phyloP scores from a whole-genome alignment of 2,888 invertebrate species.

The Ectemnius continuus region DNA sequence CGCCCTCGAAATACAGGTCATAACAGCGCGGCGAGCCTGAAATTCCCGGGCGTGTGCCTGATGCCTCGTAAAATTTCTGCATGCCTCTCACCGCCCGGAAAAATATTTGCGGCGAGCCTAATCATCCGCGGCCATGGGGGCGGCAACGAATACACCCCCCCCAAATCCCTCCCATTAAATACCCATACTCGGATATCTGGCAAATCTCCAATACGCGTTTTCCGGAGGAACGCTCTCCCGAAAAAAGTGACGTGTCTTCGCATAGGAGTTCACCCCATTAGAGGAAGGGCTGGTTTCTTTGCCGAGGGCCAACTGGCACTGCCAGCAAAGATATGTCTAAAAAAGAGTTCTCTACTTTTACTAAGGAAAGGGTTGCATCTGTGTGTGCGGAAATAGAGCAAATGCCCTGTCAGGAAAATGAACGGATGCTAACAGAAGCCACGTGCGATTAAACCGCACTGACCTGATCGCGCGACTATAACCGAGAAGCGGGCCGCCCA shows the following conservation, averaged over 20 bases:
- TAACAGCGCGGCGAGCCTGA: no score
- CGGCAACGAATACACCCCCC: no score
- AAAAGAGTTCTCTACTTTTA: constrained; percentile 21
- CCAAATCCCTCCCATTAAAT: no score
- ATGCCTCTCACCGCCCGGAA: no score
- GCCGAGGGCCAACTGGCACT: constrained; percentile 45
- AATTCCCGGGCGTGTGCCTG: no score
- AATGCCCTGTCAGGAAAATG: constrained; percentile 19
- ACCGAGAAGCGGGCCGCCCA: not conserved
- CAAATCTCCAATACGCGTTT: constrained; percentile 46
- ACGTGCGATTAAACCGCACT: constrained; percentile 19
- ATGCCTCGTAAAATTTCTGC: no score
- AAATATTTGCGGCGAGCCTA: no score
- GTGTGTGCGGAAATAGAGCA: constrained; percentile 8
- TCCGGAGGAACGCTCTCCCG: constrained; percentile 34
- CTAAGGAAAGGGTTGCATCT: no score
- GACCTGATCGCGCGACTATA: constrained; percentile 16
- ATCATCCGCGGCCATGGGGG: no score
- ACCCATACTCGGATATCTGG: constrained; percentile 18
- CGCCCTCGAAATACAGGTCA: no score
- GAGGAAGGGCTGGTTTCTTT: constrained; percentile 45
- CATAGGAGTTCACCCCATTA: constrained; percentile 23
- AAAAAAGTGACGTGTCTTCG: constrained; percentile 30
- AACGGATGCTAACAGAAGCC: constrained; percentile 13
- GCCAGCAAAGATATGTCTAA: constrained; percentile 39